These are phyloP conservation scores for Sialia sialis DNA, from an alignment of 2,113 vertebrate genomes.

Conservation along the genomic window DNA sequence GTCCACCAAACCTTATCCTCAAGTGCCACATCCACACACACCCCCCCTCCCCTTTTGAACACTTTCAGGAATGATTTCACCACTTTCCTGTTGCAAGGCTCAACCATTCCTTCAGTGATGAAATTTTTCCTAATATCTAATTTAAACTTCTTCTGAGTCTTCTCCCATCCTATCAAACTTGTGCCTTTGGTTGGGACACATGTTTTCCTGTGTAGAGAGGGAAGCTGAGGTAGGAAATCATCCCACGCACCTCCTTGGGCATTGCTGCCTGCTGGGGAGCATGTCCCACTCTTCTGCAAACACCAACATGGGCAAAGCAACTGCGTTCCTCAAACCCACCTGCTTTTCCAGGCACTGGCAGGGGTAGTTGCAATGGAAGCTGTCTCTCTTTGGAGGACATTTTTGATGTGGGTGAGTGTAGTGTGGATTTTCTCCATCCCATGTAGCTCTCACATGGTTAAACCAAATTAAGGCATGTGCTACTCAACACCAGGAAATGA, in stretches of 20 bases:
- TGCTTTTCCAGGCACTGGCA: not conserved
- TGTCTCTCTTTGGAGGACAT: not conserved
- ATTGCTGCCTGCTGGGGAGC: rapidly evolving
- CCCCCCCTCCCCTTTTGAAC: not conserved
- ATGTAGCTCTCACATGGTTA: not conserved
- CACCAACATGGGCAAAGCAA: rapidly evolving
- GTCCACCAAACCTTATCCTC: not conserved
- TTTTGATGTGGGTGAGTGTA: not conserved
- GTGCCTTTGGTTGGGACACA: not conserved
- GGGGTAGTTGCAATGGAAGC: not conserved
- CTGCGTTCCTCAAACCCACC: not conserved
- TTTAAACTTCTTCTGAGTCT: not conserved
- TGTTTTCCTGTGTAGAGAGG: not conserved
- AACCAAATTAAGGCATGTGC: rapidly evolving
- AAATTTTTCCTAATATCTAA: not conserved
- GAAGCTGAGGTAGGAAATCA: not conserved
- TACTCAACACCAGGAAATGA: not conserved
- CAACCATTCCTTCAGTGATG: not conserved
- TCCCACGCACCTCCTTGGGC: not conserved
- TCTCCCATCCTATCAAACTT: not conserved
- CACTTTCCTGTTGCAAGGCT: not conserved
- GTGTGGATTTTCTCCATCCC: not conserved
- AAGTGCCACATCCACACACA: not conserved
- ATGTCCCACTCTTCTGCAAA: not conserved
- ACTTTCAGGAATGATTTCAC: not conserved